Base-by-base conservation (phyloP, 2,113 vertebrate species). In the Xiphophorus maculatus region DNA sequence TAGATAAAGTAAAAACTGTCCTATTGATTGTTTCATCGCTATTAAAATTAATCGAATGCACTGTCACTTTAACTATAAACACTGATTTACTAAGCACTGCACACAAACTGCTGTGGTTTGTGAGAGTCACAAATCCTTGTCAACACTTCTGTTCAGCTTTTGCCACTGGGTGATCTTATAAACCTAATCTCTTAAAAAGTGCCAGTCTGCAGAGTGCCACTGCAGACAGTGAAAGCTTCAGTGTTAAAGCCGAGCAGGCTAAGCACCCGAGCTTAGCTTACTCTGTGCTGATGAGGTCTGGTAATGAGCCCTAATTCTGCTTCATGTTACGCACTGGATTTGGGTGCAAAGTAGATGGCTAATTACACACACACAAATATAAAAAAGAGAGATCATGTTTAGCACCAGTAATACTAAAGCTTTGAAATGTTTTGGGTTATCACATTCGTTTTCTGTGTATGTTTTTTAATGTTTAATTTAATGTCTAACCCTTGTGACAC, bases 111-210 rank as follows among this genome's bases (percentile, higher is more conserved):
- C 29, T 82, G 62, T 69, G 30, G 64, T 77, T 71, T 73, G 37
- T 79, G 68, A 74, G 68, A 73, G 35, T 42, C 69, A 66, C 51
- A 87, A 90, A 86, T 77, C 73, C 71, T 77, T 78, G 65, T 73
- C 76, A 79, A 77, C 82, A 73, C 79, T 86, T 80, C 42, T 81
- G 82, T 86, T 87, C 67, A 75, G 76, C 76, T 83, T 87, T 90
- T 81, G 76, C 76, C 81, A 81, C 75, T 81, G 62, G 60, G 29
- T 85, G 81, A 76, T 81, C 71, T 76, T 77, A 83, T 78, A 71
- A 66, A 84, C 44, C 28, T 88, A 87, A 91, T 89, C 85, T 83
- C 74, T 82, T 72, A 75, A 60, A 81, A 90, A 88, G 76, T 83
- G 73, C 76, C 71, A 69, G 78, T 51, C 68, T 65, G 80, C 77